Conservation (phyloP, 2,888 invertebrate genomes). For the Drosophila hamatofila region DNA sequence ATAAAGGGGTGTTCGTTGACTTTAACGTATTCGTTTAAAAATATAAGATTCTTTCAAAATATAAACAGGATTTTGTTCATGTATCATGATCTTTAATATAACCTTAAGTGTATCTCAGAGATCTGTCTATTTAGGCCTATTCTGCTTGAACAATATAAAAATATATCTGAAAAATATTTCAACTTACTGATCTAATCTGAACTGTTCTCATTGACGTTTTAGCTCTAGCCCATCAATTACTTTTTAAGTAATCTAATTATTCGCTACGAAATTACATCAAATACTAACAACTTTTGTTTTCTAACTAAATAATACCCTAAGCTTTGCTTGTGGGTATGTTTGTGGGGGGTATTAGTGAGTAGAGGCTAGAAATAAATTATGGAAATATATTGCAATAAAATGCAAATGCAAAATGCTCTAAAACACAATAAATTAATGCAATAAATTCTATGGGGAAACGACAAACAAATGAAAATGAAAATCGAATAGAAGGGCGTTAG, state of each 20-base stretch:
- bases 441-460: conserved; percentile 68
- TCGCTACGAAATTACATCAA: no score
- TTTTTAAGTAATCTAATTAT: no score
- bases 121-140: no score
- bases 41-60: background rate
- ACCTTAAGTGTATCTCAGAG: no score
- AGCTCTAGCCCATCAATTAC: no score
- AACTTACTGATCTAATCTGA: no score
- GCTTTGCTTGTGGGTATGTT: background rate
- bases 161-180: no score
- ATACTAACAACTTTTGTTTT: no score
- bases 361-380: conserved; percentile 50
- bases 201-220: no score
- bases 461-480: conserved; percentile 7
- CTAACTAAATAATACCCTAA: background rate
- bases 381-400: conserved; percentile 61
- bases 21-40: background rate
- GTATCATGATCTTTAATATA: background rate
- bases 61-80: background rate
- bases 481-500: conserved; percentile 8
- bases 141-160: no score
- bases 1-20: background rate
- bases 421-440: conserved; percentile 82
- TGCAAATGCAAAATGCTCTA: conserved; percentile 57
- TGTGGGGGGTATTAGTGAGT: background rate